phyloP scores from a whole-genome alignment of 2,888 invertebrate genomes.

The Drosophila tripunctata region DNA sequence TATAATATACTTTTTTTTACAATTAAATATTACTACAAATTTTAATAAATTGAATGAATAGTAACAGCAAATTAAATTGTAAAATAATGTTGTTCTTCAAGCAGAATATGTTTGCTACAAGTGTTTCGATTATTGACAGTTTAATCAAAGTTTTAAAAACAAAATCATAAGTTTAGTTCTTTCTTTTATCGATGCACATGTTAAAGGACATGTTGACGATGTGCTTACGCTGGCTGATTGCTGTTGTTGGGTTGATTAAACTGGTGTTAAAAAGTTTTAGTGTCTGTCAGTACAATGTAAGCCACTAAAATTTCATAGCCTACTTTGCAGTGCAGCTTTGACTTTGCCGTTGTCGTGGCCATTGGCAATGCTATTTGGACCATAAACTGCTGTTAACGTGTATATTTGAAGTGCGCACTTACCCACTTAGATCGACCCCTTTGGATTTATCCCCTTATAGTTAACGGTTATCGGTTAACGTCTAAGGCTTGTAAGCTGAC shows the following conservation, averaged over 20 bases:
- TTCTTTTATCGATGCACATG: neutral
- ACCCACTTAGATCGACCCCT: conserved; percentile 29
- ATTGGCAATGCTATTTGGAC: no score
- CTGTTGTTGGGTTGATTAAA: conserved; percentile 65
- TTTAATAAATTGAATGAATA: no score
- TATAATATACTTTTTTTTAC: no score
- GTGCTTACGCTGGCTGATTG: conserved; percentile 24
- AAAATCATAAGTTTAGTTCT: no score
- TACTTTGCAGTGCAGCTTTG: conserved; percentile 43
- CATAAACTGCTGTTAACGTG: conserved; percentile 64
- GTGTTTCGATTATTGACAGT: no score
- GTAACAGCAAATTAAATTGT: no score
- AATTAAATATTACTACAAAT: no score
- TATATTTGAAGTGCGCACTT: conserved; percentile 75
- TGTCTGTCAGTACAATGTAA: conserved; percentile 70
- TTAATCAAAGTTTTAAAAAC: no score
- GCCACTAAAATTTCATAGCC: conserved; percentile 72
- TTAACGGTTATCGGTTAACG: conserved; percentile 64
- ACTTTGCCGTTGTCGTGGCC: conserved; percentile 19
- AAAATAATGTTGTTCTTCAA: no score
- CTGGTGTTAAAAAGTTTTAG: conserved; percentile 74
- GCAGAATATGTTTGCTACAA: no score
- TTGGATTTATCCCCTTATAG: conserved; percentile 14
- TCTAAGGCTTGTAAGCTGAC: conserved; percentile 73
- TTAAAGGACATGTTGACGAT: neutral